Evolutionary conservation across 2,888 invertebrate species (phyloP).

Genomic region (Rhodophaea formosa): DNA sequence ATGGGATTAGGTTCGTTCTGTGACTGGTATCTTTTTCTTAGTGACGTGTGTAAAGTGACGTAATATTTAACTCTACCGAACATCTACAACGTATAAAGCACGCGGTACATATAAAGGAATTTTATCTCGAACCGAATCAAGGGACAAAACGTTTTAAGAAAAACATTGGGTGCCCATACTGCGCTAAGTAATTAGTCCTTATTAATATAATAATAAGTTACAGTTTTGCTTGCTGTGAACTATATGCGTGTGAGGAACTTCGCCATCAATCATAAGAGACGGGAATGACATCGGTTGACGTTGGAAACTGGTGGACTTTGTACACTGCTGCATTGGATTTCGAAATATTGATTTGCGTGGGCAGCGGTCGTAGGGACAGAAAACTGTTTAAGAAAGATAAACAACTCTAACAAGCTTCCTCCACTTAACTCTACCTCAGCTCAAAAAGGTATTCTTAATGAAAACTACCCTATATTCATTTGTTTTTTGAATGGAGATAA

Average conservation of each 20-base stretch:
- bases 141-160: slow-evolving; percentile 25
- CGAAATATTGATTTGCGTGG: neutral
- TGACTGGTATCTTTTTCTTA: too few relatives aligned
- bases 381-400: too few relatives aligned
- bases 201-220: neutral
- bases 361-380: too few relatives aligned
- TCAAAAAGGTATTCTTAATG: too few relatives aligned
- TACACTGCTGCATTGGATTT: slow-evolving; percentile 11
- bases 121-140: slow-evolving; percentile 26
- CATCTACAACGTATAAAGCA: slow-evolving; percentile 11
- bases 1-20: too few relatives aligned
- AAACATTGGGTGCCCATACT: slow-evolving; percentile 22
- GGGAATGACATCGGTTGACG: neutral
- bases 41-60: slow-evolving; percentile 4
- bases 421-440: too few relatives aligned
- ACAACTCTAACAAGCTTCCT: too few relatives aligned
- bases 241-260: slow-evolving; percentile 11
- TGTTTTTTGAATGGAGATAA: too few relatives aligned
- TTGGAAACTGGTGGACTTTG: neutral
- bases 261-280: slow-evolving; percentile 18
- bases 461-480: too few relatives aligned
- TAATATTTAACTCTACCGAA: neutral
- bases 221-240: neutral
- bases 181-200: slow-evolving; percentile 8
- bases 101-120: slow-evolving; percentile 19